Evolutionary conservation across 2,888 invertebrate genomes (phyloP), one percentile per base, ranked within the genome.

Genomic region (Limnephilus auricula): DNA sequence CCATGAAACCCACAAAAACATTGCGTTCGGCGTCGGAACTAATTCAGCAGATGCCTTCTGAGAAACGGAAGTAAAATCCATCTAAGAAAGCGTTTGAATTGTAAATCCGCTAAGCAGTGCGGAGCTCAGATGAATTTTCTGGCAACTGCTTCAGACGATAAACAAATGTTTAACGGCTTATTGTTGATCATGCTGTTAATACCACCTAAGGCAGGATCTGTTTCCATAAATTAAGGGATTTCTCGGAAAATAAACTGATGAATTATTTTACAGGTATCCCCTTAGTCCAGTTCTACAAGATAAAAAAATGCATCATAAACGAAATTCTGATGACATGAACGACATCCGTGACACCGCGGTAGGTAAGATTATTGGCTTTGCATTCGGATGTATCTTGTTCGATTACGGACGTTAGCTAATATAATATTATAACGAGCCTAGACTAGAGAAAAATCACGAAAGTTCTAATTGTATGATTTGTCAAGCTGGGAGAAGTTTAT

Each of bases 31-130:
- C 85, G 32, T 84, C 50, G 89, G 32, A 79, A 79, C 86, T 90
- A 79, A 90, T 83, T 90, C 90, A 90, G 32, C 83, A 83, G 84
- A 83, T 90, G 78, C 90, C 78, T 84, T 86, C 45, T 50, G 15
- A 30, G 15, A 34, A 78, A 34, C 87, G 87, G 79, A 78, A 88
- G 87, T 30, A 78, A 88, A 88, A 88, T 34, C 65, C 87, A 79
- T 50, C 45, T 85, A 30, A 85, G 78, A 30, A n/a, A 85, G n/a
- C n/a, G 34, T 31, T 32, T 82, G 34, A 82, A 82, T 34, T 32
- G 87, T 32, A 78, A 65, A 88, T 32, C 78, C 87, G 15, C 78
- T 88, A 78, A 88, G 87, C 34, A 37, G n/a, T 25, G 37, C 18
- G 25, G 79, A 31, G 78, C 78, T 79, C 18, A 25, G 87, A 88